These are phyloP conservation scores for Ichneumoninae sp. DNA, from an alignment of 2,888 invertebrate genomes.

Conservation along the genomic window DNA sequence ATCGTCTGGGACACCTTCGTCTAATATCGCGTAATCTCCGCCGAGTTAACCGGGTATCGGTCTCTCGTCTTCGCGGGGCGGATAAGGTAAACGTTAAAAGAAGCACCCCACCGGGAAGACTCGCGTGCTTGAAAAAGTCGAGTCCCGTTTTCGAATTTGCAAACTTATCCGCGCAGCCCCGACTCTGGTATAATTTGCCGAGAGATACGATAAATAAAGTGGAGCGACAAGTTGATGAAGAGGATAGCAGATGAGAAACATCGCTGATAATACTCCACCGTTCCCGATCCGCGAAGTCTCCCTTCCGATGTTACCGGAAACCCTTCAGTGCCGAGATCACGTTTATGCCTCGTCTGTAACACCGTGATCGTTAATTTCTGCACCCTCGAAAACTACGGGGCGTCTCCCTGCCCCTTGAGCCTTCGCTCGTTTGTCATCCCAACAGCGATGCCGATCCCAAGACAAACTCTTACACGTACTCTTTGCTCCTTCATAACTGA, in stretches of 20 bases:
- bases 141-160: constrained; percentile 11
- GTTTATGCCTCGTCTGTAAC: constrained; percentile 25
- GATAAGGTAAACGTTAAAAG: constrained; percentile 10
- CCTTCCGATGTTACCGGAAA: constrained; percentile 31
- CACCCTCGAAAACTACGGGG: constrained; percentile 38
- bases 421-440: constrained; percentile 7
- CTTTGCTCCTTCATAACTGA: constrained; percentile 20
- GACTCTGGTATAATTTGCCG: constrained; percentile 18
- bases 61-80: not conserved
- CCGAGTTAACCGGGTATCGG: constrained; percentile 3
- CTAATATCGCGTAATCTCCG: constrained; percentile 18
- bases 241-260: constrained; percentile 48
- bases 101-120: not conserved
- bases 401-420: not conserved
- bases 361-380: constrained; percentile 38
- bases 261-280: constrained; percentile 20
- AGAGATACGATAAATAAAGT: constrained; percentile 60
- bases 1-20: not conserved
- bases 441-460: constrained; percentile 11
- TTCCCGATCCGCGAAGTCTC: constrained; percentile 3
- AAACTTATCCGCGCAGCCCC: not conserved
- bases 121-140: not conserved
- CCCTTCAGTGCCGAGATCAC: constrained; percentile 36
- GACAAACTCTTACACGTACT: not conserved
- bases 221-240: constrained; percentile 60